Evolutionary conservation across 2,888 invertebrate species (phyloP), one percentile per base, ranked within the genome.

Genomic region (Diaphora mendica): DNA sequence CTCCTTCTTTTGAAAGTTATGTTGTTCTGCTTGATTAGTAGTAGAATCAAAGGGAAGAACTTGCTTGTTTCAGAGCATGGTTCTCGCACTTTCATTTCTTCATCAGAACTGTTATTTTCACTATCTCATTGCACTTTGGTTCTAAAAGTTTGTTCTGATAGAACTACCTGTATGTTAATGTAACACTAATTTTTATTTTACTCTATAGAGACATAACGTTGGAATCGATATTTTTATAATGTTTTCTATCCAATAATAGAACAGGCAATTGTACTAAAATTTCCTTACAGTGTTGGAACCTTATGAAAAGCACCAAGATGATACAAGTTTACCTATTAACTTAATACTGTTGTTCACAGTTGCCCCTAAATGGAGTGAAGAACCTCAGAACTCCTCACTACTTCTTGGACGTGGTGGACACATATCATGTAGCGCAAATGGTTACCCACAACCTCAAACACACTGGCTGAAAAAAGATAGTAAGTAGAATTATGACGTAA

Each of bases 361-460:
- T 87, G 97, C 98, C 74, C 98, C 98, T 55, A 97, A 97, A 87
- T 97, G 98, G 97, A 96, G 96, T 75, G 96, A 97, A 79, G 98
- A 98, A 88, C 98, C 97, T 2, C 96, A 97, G 85, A 97, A 98
- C 89, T 96, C 97, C 42, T 97, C 97, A 55, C 96, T 97, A 65
- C 96, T 98, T 77, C 95, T 97, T n/a, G 98, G 98, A 70, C 96
- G 97, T 87, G 96, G 96, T 82, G 97, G 97, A 62, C 96, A 97
- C 81, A 96, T 98, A 86, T 97, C 97, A 74, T 98, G 98, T 91
- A 97, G 97, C 83, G 98, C 98, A 0, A 97, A 97, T 83, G 98
- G 98, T n/a, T 98, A 97, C 91, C 98, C 98, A 4, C 96, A 97
- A 86, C 98, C 98, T 1, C 96, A 96, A 86, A 97, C 97, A 75